phyloP scores from a whole-genome alignment of 2,888 invertebrate species.

The Cataglyphis cursor region DNA sequence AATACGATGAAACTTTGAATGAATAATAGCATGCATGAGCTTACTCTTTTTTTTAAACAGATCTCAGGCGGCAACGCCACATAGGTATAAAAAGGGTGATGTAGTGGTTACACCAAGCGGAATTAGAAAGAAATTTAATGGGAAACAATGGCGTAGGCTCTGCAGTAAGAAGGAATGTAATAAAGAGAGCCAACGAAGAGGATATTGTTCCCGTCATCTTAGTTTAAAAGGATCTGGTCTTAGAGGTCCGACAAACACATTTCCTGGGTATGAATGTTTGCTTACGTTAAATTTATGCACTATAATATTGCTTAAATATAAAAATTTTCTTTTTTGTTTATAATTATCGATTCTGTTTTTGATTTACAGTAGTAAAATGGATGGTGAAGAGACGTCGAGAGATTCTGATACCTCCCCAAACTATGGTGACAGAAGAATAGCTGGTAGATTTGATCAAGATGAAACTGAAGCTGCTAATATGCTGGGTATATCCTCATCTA shows the following conservation, averaged over 20 bases:
- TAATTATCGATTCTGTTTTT: neutral
- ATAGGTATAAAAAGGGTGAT: conserved; percentile 99
- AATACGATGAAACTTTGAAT: neutral
- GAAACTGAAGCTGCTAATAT: conserved; percentile 99
- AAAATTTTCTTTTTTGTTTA: neutral
- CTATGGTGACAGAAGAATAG: conserved; percentile 91
- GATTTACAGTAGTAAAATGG: conserved; percentile 88
- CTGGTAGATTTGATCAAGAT: conserved; percentile 96
- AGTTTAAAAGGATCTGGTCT: conserved; percentile 92
- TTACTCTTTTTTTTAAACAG: conserved; percentile 81
- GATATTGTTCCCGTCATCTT: conserved; percentile 98
- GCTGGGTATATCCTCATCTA: conserved; percentile 89
- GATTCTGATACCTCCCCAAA: conserved; percentile 97
- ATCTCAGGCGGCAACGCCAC: conserved; percentile 97
- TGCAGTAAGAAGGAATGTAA: conserved; percentile 98
- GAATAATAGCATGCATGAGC: neutral
- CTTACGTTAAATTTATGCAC: neutral
- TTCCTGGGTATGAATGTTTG: conserved; percentile 78
- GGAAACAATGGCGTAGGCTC: conserved; percentile 99
- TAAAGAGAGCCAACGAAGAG: conserved; percentile 98
- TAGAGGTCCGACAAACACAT: conserved; percentile 82
- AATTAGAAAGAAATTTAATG: conserved; percentile 99
- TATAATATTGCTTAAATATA: neutral
- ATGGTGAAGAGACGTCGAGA: conserved; percentile 96
- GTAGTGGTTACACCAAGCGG: conserved; percentile 97